Evolutionary conservation across 2,113 vertebrate genomes (phyloP).

Genomic region (Prunella himalayana): DNA sequence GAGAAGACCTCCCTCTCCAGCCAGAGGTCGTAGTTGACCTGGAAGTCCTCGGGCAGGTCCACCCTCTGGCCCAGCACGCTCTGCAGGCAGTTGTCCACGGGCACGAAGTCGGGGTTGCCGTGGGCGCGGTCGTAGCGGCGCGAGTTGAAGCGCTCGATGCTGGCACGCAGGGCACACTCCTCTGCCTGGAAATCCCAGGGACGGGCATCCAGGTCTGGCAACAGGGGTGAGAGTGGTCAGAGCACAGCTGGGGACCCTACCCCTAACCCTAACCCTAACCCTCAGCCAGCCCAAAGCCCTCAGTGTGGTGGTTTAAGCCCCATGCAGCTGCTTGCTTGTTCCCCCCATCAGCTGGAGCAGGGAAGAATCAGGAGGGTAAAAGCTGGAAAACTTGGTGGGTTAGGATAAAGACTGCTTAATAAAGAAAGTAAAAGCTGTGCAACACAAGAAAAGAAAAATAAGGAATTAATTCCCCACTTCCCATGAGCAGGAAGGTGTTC

Average conservation of each 20-base stretch:
- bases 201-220: constrained; percentile 90
- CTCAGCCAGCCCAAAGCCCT: background rate
- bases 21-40: constrained; percentile 98
- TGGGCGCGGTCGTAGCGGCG: constrained; percentile 91
- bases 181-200: constrained; percentile 99
- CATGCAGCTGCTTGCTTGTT: accelerated
- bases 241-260: accelerated
- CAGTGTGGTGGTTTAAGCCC: background rate
- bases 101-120: constrained; percentile 90
- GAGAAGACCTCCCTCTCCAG: constrained; percentile 98
- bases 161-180: constrained; percentile 93
- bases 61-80: constrained; percentile 94
- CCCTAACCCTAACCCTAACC: too few relatives aligned
- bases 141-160: constrained; percentile 95
- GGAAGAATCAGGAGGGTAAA: background rate
- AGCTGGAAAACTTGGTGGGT: background rate
- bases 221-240: background rate
- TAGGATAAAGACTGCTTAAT: background rate
- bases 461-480: background rate
- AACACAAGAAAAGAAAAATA: background rate
- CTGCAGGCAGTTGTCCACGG: constrained; percentile 96
- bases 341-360: accelerated
- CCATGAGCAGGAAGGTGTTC: background rate
- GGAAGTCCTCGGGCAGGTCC: constrained; percentile 94
- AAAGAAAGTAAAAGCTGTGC: background rate